These are phyloP conservation scores for Crotalus viridis DNA, from an alignment of 2,113 vertebrate species.

Conservation along the genomic window DNA sequence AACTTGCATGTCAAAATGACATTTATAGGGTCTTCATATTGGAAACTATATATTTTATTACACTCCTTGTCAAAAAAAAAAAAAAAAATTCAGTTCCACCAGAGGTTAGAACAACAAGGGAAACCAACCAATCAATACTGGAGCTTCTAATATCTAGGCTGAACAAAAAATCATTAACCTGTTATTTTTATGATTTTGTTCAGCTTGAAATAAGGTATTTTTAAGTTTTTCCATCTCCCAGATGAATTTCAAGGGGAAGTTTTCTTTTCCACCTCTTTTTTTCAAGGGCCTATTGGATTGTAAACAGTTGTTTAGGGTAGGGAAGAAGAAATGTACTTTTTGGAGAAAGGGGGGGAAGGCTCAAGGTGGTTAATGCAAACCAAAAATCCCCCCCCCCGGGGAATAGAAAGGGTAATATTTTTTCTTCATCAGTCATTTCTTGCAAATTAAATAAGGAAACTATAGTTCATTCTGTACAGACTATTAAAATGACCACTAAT, in stretches of 20 bases:
- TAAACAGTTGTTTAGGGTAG: neutral
- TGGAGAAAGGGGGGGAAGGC: neutral
- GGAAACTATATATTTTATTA: slow-evolving; percentile 73
- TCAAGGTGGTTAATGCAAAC: slow-evolving; percentile 17
- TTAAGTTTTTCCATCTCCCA: slow-evolving; percentile 62
- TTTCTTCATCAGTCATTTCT: slow-evolving; percentile 8
- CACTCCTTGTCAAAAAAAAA: slow-evolving; percentile 74
- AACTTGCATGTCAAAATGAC: slow-evolving; percentile 64
- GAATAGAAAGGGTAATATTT: neutral
- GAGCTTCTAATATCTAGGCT: slow-evolving; percentile 67
- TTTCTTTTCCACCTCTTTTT: slow-evolving; percentile 7
- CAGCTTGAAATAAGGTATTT: slow-evolving; percentile 65
- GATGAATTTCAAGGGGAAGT: slow-evolving; percentile 26
- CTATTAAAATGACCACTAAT: neutral
- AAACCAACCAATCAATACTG: slow-evolving; percentile 72
- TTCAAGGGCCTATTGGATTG: slow-evolving; percentile 32
- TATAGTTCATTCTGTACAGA: neutral
- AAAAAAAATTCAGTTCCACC: slow-evolving; percentile 69
- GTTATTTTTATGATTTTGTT: slow-evolving; percentile 70
- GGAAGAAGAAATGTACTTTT: neutral
- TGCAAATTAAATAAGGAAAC: neutral
- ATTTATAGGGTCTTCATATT: slow-evolving; percentile 70
- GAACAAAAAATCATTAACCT: slow-evolving; percentile 77
- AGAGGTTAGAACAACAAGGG: slow-evolving; percentile 69
- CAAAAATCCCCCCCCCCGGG: neutral